Base-by-base conservation (phyloP, 2,113 vertebrate genomes). In the Callospermophilus lateralis region DNA sequence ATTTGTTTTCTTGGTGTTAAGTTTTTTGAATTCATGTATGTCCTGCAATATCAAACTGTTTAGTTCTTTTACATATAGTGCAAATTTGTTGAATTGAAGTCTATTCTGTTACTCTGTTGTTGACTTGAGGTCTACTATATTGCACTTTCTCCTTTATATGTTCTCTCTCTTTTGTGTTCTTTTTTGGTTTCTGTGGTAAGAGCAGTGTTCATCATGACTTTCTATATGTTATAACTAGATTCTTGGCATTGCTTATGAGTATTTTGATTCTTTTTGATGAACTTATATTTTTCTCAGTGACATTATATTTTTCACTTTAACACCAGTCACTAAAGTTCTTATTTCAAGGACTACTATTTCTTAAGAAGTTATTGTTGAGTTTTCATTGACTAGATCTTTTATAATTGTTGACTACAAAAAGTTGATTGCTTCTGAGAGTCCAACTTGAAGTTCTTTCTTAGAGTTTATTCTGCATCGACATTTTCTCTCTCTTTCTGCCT, bases 251-350 rank as follows among this genome's bases (percentile, higher is more conserved):
- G 24, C 55, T 67, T 65, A 37, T 74, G 28, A 79, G 13, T 39
- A 53, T 84, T 72, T 77, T 89, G n/a, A 39, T 78, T 61, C 77
- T 87, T 87, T 19, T 63, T 42, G 48, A 91, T 70, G 65, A 72
- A 10, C 11, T 39, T 86, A 48, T 48, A 48, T 7, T 28, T 93
- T 90, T 34, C 28, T 80, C 32, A 39, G 3, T 74, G 87, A 34
- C 70, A 32, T n/a, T 19, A 72, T 39, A 68, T 74, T 89, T 89
- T 79, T 11, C 9, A 8, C 70, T 30, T 83, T 92, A 77, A 78
- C 12, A 83, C 37, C 22, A 63, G 55, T 78, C 63, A 90, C 6
- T 72, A 15, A 84, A 93, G n/a, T 51, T 30, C 48, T 74, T 63
- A 20, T 92, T 84, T 78, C n/a, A 85, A 73, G 22, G 22, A 26